Evolutionary conservation across 2,113 vertebrate species (phyloP).

Genomic region (Acanthochromis polyacanthus): DNA sequence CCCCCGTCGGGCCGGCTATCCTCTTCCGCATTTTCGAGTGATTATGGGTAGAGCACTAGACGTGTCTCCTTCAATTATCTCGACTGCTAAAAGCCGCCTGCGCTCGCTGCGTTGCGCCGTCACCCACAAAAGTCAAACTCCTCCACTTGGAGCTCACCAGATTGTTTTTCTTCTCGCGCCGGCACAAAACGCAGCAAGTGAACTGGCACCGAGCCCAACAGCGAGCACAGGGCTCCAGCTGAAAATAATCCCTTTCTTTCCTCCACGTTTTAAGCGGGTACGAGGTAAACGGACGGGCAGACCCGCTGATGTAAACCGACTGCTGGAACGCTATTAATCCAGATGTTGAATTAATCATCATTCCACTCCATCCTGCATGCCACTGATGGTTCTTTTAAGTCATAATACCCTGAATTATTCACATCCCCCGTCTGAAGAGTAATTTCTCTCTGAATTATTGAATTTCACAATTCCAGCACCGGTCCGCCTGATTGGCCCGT

Average conservation of each 20-base stretch:
- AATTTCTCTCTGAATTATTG: conserved; percentile 86
- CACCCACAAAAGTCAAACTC: conserved; percentile 54
- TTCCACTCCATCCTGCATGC: conserved; percentile 63
- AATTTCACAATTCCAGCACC: conserved; percentile 75
- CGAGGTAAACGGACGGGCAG: conserved; percentile 52
- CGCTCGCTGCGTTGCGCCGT: conserved; percentile 20
- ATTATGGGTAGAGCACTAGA: conserved; percentile 55
- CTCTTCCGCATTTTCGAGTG: conserved; percentile 31
- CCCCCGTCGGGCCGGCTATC: conserved; percentile 16
- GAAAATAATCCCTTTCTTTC: conserved; percentile 43
- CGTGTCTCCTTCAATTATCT: conserved; percentile 72
- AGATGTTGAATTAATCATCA: conserved; percentile 85
- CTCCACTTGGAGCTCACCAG: conserved; percentile 19
- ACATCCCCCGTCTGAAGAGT: conserved; percentile 76
- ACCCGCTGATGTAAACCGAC: conserved; percentile 59
- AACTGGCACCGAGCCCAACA: conserved; percentile 44
- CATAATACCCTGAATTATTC: conserved; percentile 88
- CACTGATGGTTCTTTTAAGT: conserved; percentile 81
- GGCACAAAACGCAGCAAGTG: conserved; percentile 30
- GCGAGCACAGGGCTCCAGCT: conserved; percentile 7
- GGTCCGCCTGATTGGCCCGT: conserved; percentile 71
- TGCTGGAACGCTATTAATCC: conserved; percentile 74
- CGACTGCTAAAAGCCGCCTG: conserved; percentile 54
- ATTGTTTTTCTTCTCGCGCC: conserved; percentile 55
- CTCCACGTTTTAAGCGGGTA: conserved; percentile 16